These are phyloP conservation scores for Typhlichthys eigenmanni DNA, from an alignment of 2,797 vertebrate species.

Conservation along the genomic window DNA sequence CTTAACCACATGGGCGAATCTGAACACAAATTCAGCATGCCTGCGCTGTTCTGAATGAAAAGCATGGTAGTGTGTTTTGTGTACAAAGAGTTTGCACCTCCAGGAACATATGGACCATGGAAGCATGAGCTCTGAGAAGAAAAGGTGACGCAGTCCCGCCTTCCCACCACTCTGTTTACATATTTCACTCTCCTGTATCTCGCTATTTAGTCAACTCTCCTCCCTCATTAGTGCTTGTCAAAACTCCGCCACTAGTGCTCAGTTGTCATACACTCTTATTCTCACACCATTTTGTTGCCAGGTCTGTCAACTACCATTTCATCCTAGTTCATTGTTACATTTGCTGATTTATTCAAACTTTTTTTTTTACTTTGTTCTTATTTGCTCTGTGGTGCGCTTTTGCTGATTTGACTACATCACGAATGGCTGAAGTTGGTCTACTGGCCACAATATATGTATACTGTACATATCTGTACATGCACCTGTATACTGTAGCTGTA, in stretches of 20 bases:
- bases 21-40: background rate
- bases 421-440: too few relatives aligned
- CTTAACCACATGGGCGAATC: too few relatives aligned
- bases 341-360: too few relatives aligned
- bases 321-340: too few relatives aligned
- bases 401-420: too few relatives aligned
- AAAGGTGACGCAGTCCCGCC: conserved; percentile 61
- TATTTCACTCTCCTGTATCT: conserved; percentile 26
- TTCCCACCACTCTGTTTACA: conserved; percentile 10
- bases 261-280: background rate
- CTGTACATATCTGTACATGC: too few relatives aligned
- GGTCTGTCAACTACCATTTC: too few relatives aligned
- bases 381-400: too few relatives aligned
- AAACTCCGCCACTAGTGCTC: background rate
- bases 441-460: too few relatives aligned
- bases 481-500: background rate
- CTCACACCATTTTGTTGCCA: background rate
- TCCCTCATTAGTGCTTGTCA: conserved; percentile 26
- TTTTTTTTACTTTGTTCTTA: too few relatives aligned
- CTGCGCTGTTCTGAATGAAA: conserved; percentile 53
- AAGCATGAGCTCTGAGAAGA: conserved; percentile 75
- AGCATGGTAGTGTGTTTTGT: conserved; percentile 50
- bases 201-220: conserved; percentile 35
- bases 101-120: conserved; percentile 63
- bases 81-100: conserved; percentile 40